Base-by-base conservation (phyloP, 2,113 vertebrate genomes). In the Sturnus vulgaris region DNA sequence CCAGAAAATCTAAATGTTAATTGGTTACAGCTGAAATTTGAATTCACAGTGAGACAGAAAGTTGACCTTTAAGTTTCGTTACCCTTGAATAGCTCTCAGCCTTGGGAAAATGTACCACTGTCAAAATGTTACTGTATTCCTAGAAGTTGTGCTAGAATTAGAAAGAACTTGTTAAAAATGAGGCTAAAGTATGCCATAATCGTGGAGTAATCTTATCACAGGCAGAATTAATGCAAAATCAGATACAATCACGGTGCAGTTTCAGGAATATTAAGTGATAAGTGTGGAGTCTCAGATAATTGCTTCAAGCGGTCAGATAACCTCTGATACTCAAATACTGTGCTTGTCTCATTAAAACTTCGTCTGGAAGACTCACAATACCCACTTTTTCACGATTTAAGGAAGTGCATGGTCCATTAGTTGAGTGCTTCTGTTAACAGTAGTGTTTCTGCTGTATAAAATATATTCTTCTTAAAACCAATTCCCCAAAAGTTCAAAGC, bases 1-100 rank as follows among this genome's bases (percentile, higher is more conserved):
- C 7, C 40, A 78, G 69, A 82, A 78, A 87, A 92, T 42, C 25
- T 50, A 79, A 84, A 89, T 85, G 83, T 81, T 92, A 95, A 91
- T 92, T 95, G 49, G 73, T 56, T 87, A 79, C 37, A 72, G 57
- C 15, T 86, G 65, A 87, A 96, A 97, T 90, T 92, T 86, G 66
- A 86, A 92, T 88, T 93, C 80, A 86, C 24, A 14, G 16, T n/a
- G 30, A 86, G 49, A 83, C 30, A 88, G 49, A 92, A 94, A 89
- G 15, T 66, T 93, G 91, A 95, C 86, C 83, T 96, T 96, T 94
- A 75, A 60, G 37, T 76, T 89, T 76, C 0, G 1, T 71, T 95
- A 60, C 65, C 24, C 52, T 86, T 68, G 60, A 71, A 25, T 64
- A 84, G 44, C 50, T 93, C 42, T 83, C 39, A 91, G 69, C 28